Conservation (phyloP, 2,797 vertebrate genomes). For the Threskiornis aethiopicus region DNA sequence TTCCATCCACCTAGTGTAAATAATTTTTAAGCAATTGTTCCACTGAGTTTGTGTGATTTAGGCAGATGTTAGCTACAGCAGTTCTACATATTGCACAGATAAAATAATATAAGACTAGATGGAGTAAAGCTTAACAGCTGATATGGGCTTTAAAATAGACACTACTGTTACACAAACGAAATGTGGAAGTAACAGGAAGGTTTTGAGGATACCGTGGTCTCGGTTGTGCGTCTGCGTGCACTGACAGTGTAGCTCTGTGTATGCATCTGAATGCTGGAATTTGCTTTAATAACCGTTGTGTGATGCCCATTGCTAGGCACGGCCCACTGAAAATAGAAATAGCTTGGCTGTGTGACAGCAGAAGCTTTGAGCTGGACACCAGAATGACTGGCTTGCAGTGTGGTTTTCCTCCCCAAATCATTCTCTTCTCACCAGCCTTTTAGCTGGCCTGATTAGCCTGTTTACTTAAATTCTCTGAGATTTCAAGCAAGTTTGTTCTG, state of each 20-base stretch:
- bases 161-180: background rate
- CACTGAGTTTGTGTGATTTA: background rate
- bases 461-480: constrained; percentile 9
- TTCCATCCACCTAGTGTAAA: constrained; percentile 57
- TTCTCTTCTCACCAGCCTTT: background rate
- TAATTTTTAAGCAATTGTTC: constrained; percentile 65
- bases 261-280: constrained; percentile 26
- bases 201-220: background rate
- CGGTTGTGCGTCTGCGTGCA: background rate
- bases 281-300: constrained; percentile 32
- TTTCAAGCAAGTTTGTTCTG: constrained; percentile 22
- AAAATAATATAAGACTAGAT: background rate
- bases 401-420: background rate
- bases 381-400: background rate
- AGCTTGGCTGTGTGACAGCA: constrained; percentile 34
- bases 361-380: constrained; percentile 1
- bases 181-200: background rate
- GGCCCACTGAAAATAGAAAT: constrained; percentile 38
- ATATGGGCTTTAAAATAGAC: background rate
- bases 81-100: background rate
- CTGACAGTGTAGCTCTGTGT: background rate
- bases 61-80: constrained; percentile 22
- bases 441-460: background rate
- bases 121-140: background rate
- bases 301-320: background rate